Conservation (phyloP, 2,113 vertebrate genomes). For the Pogona vitticeps region DNA sequence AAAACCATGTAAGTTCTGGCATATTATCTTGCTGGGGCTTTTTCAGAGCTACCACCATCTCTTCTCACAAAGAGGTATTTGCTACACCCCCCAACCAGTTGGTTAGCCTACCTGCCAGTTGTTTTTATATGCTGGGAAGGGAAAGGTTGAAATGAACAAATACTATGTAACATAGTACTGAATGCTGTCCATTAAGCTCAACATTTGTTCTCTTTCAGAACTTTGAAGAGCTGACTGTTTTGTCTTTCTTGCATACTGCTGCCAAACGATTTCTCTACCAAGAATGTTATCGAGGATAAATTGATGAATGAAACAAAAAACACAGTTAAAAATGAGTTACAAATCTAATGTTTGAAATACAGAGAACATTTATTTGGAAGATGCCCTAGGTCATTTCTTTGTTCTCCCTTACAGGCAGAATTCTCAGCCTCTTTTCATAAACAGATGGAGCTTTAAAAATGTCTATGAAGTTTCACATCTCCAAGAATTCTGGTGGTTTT, state of each 20-base stretch:
- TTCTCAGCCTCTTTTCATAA: slow-evolving; percentile 49
- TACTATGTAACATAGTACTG: background rate
- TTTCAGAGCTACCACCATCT: background rate
- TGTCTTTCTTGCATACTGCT: background rate
- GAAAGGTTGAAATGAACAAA: background rate
- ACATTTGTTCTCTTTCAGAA: slow-evolving; percentile 10
- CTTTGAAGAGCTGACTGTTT: background rate
- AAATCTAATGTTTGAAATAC: slow-evolving; percentile 30
- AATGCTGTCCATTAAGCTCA: background rate
- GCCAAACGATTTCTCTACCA: background rate
- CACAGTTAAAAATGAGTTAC: background rate
- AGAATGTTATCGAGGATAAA: background rate
- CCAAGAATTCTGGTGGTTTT: slow-evolving; percentile 39
- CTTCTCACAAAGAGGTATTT: no score
- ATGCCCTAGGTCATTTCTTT: slow-evolving; percentile 42
- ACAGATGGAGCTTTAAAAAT: slow-evolving; percentile 44
- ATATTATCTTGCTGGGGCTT: background rate
- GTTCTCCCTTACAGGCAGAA: slow-evolving; percentile 48
- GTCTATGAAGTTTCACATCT: slow-evolving; percentile 53
- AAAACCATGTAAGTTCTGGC: background rate
- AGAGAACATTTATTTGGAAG: slow-evolving; percentile 14
- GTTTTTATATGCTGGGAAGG: background rate
- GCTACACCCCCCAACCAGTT: background rate
- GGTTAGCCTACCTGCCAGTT: background rate
- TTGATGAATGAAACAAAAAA: background rate